A percentile compares a stretch with the other conserved stretches of the same genome.
Evolutionary conservation across 2,888 invertebrate genomes (phyloP).

Genomic region (Zaprionus lineosus): DNA sequence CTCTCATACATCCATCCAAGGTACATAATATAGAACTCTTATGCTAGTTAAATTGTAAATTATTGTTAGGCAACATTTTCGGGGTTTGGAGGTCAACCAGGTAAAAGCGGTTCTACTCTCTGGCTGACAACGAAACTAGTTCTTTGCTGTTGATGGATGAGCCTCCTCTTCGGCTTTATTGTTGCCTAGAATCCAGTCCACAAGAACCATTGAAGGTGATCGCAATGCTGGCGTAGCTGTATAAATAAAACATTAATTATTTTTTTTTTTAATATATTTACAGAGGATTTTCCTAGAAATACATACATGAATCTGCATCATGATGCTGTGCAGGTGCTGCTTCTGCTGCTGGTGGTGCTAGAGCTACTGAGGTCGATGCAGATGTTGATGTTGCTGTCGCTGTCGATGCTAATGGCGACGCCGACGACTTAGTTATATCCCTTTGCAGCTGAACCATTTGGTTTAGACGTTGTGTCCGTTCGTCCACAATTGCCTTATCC

Average conservation of each 20-base stretch:
- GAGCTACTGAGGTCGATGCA: constrained; percentile 6
- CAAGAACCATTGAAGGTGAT: constrained; percentile 90
- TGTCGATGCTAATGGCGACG: constrained; percentile 4
- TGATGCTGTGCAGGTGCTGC: constrained; percentile 82
- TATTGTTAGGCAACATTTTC: constrained; percentile 18
- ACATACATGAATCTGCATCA: constrained; percentile 88
- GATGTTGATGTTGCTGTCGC: not conserved
- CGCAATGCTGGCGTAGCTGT: constrained; percentile 91
- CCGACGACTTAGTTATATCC: constrained; percentile 88
- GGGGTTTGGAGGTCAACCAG: constrained; percentile 18
- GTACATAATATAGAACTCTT: constrained; percentile 63
- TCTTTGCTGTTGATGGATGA: constrained; percentile 8
- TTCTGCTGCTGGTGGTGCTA: constrained; percentile 84
- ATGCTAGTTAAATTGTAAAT: constrained; percentile 33
- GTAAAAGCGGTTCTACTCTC: constrained; percentile 6
- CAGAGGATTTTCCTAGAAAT: no score
- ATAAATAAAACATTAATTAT: no score
- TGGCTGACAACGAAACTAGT: constrained; percentile 11
- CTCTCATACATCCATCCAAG: constrained; percentile 46
- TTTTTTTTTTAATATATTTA: no score
- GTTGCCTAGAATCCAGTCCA: constrained; percentile 92
- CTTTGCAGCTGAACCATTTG: constrained; percentile 90
- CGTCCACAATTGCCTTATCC: constrained; percentile 89
- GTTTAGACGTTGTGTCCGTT: constrained; percentile 89
- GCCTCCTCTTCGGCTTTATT: constrained; percentile 55